A percentile compares a stretch with the other conserved stretches of the same genome.
Evolutionary conservation across 2,888 invertebrate genomes (phyloP).

Genomic region (Heliconius sara): DNA sequence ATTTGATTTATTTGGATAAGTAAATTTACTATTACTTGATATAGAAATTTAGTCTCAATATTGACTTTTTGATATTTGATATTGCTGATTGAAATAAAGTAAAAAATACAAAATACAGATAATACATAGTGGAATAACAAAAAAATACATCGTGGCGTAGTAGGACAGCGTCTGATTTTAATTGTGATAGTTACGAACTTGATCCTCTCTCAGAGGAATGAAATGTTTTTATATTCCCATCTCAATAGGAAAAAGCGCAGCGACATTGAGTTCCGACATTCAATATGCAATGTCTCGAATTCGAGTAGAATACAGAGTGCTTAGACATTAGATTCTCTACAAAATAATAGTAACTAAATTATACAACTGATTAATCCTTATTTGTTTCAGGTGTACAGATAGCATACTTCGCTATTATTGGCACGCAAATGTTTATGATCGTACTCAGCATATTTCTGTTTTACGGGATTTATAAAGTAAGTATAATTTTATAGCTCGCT

Average conservation of each 20-base stretch:
- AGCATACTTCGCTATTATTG: constrained; percentile 91
- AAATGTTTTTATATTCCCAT: no score
- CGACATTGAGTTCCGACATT: no score
- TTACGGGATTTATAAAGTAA: constrained; percentile 90
- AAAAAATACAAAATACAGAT: background rate
- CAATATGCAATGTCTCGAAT: no score
- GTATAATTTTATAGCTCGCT: constrained; percentile 55
- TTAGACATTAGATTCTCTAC: no score
- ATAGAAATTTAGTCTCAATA: background rate
- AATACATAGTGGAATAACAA: background rate
- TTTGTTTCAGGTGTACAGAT: constrained; percentile 90
- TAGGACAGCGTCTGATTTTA: no score
- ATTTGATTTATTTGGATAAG: constrained; percentile 3
- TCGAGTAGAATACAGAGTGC: no score
- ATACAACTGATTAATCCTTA: constrained; percentile 38
- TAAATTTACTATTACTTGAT: constrained; percentile 20
- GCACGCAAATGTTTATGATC: constrained; percentile 91
- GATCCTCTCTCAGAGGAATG: no score
- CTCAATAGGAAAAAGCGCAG: no score
- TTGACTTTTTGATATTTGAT: background rate
- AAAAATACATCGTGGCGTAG: no score
- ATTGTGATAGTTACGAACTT: no score
- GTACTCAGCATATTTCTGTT: constrained; percentile 88
- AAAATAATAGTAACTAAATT: background rate
- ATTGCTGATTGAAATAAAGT: background rate